These are phyloP conservation scores for Eupelmus urozonus DNA, from an alignment of 2,888 invertebrate genomes.

Conservation along the genomic window DNA sequence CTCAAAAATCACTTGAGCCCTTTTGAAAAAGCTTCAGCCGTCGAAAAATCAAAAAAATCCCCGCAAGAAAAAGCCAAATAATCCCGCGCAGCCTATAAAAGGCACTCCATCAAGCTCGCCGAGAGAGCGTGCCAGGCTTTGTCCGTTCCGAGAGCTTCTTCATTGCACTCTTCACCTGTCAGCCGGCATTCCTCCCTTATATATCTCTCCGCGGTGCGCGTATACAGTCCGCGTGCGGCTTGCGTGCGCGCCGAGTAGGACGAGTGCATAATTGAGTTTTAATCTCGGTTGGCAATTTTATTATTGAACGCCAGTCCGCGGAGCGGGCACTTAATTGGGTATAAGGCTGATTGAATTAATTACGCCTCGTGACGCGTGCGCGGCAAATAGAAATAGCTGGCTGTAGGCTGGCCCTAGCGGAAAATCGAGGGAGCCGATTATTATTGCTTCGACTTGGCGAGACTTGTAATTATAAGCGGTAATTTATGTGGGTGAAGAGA, in stretches of 20 bases:
- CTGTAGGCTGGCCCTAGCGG: background rate
- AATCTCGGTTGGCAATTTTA: constrained; percentile 49
- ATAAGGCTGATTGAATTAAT: constrained; percentile 51
- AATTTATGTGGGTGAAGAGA: constrained; percentile 6
- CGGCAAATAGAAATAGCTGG: too few relatives aligned
- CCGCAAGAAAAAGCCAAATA: too few relatives aligned
- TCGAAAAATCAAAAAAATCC: too few relatives aligned
- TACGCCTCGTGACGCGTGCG: constrained; percentile 12
- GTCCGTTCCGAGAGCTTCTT: constrained; percentile 1
- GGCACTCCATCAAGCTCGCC: background rate
- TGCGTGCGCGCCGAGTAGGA: background rate
- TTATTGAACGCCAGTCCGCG: constrained; percentile 18
- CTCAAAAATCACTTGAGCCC: too few relatives aligned
- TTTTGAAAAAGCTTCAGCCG: too few relatives aligned
- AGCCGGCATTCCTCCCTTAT: background rate
- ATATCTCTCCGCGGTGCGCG: background rate
- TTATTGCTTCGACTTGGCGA: too few relatives aligned
- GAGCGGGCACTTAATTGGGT: constrained; percentile 38
- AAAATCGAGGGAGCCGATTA: too few relatives aligned
- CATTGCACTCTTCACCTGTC: constrained; percentile 27
- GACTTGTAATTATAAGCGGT: constrained; percentile 14
- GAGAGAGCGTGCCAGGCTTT: background rate
- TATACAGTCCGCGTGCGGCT: background rate
- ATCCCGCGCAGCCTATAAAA: background rate
- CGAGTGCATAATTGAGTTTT: constrained; percentile 56